Percentiles rank a stretch among this genome's conserved stretches.
phyloP scores from a whole-genome alignment of 2,888 invertebrate species.

The Empis livida region DNA sequence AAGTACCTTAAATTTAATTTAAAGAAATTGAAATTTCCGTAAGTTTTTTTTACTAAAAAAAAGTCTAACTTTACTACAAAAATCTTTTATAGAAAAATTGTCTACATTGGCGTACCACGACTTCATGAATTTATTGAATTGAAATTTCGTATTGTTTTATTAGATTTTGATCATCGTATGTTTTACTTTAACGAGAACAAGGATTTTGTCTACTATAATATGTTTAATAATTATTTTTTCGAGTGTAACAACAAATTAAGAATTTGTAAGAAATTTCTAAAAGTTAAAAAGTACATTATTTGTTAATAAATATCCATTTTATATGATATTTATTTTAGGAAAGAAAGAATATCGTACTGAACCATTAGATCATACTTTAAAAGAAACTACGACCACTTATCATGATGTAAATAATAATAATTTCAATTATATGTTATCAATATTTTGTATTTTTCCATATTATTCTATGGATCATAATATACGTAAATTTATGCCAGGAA shows the following conservation, averaged over 20 bases:
- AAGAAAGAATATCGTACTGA: slow-evolving; percentile 53
- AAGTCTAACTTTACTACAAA: no score
- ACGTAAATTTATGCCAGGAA: slow-evolving; percentile 45
- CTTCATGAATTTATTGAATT: slow-evolving; percentile 51
- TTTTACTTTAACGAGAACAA: slow-evolving; percentile 48
- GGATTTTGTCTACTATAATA: slow-evolving; percentile 72
- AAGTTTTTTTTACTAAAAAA: slow-evolving; percentile 12
- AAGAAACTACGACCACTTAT: slow-evolving; percentile 43
- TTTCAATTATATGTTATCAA: slow-evolving; percentile 40
- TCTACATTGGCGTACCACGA: slow-evolving; percentile 81
- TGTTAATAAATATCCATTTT: slow-evolving; percentile 1
- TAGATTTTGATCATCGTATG: slow-evolving; percentile 72
- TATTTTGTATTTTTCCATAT: slow-evolving; percentile 80
- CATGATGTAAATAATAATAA: slow-evolving; percentile 39
- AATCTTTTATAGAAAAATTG: slow-evolving; percentile 53
- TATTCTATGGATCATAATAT: slow-evolving; percentile 77
- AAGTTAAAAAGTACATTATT: slow-evolving; percentile 39
- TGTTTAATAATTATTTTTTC: slow-evolving; percentile 84
- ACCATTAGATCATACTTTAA: slow-evolving; percentile 58
- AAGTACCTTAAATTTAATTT: slow-evolving; percentile 52
- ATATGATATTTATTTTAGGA: slow-evolving; percentile 21
- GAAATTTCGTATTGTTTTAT: slow-evolving; percentile 47
- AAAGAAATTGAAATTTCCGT: slow-evolving; percentile 45
- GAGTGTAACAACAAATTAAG: slow-evolving; percentile 42
- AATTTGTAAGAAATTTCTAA: slow-evolving; percentile 49